These are phyloP conservation scores for Hybognathus amarus DNA, from an alignment of 2,797 vertebrate species.

Conservation along the genomic window DNA sequence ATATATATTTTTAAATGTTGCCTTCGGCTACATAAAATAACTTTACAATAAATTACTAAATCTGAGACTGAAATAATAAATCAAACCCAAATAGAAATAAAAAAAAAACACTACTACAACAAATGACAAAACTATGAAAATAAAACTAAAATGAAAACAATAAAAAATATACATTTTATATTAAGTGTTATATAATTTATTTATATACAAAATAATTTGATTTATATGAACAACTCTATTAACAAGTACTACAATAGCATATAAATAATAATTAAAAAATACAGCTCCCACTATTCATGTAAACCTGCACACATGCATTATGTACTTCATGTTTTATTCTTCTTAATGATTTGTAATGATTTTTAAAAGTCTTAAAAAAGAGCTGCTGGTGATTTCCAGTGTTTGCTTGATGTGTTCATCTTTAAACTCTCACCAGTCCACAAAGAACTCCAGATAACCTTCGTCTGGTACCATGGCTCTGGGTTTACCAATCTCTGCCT, in stretches of 20 bases:
- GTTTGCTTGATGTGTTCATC: neutral
- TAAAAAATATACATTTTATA: neutral
- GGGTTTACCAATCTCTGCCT: constrained; percentile 93
- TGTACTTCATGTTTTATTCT: neutral
- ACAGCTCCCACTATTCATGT: neutral
- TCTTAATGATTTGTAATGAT: neutral
- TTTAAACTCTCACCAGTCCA: constrained; percentile 83
- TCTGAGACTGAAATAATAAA: neutral
- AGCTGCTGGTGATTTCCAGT: neutral
- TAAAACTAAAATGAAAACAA: neutral
- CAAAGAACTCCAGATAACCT: constrained; percentile 88
- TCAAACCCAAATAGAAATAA: neutral
- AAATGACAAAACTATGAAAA: neutral
- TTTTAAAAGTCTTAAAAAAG: neutral
- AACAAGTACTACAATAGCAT: neutral
- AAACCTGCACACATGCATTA: neutral
- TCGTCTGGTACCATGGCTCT: constrained; percentile 82
- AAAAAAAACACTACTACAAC: neutral
- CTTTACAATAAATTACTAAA: neutral
- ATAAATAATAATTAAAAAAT: neutral
- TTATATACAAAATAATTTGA: too few species aligned
- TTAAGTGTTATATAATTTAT: neutral
- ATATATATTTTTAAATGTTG: neutral
- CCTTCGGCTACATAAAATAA: neutral
- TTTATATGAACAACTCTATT: neutral